phyloP scores from a whole-genome alignment of 2,797 vertebrate genomes.

The Enteromius viviparus region DNA sequence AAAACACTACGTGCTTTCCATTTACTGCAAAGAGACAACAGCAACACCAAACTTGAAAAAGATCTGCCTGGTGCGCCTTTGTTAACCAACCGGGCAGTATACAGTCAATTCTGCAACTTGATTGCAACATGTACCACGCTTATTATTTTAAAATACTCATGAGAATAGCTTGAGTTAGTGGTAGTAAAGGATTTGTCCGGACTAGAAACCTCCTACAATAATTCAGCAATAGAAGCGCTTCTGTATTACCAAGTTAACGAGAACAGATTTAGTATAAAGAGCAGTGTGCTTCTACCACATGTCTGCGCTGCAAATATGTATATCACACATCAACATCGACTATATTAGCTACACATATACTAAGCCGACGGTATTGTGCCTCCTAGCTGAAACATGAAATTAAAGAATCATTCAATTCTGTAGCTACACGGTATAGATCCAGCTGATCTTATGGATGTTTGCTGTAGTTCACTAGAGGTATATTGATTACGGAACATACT shows the following conservation, averaged over 20 bases:
- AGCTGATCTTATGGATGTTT: background rate
- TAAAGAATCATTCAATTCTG: background rate
- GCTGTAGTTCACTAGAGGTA: background rate
- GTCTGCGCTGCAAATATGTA: constrained; percentile 17
- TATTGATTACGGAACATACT: background rate
- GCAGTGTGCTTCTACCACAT: background rate
- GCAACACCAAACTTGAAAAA: constrained; percentile 40
- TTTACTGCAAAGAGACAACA: constrained; percentile 9
- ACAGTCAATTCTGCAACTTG: constrained; percentile 11
- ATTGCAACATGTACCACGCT: constrained; percentile 8
- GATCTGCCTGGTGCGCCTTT: background rate
- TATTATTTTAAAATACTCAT: background rate
- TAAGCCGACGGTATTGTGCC: background rate
- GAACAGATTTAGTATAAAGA: background rate
- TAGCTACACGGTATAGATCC: background rate
- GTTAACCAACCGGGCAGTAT: background rate
- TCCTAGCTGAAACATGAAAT: background rate
- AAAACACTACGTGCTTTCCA: constrained; percentile 6
- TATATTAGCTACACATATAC: background rate
- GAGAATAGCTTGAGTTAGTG: constrained; percentile 24
- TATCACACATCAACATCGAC: background rate
- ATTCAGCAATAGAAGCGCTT: constrained; percentile 14
- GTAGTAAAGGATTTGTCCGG: background rate
- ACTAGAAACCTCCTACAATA: background rate
- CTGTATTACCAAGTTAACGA: constrained; percentile 27